phyloP scores from a whole-genome alignment of 2,797 vertebrate species.

The Echeneis naucrates region DNA sequence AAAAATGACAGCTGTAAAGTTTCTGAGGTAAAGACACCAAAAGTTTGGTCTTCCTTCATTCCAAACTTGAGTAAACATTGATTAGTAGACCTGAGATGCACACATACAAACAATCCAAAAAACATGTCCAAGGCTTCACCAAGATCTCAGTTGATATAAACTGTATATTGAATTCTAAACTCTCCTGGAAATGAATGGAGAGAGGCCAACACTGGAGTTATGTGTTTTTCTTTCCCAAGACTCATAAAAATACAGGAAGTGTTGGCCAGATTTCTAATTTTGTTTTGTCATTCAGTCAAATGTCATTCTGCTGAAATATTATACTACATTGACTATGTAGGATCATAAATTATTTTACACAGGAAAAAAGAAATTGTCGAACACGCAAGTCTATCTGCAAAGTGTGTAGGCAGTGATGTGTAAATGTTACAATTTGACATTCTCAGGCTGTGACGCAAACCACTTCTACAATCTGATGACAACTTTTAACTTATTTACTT shows the following conservation, averaged over 20 bases:
- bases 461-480: constrained; percentile 58
- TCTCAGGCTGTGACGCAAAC: constrained; percentile 56
- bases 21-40: neutral
- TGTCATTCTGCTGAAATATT: neutral
- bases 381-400: neutral
- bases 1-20: neutral
- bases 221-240: neutral
- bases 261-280: neutral
- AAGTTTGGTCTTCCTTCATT: neutral
- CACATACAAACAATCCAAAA: too few relatives aligned
- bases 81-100: too few relatives aligned
- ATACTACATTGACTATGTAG: neutral
- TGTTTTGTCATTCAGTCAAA: too few relatives aligned
- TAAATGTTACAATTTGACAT: constrained; percentile 55
- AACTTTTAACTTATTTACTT: constrained; percentile 31
- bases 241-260: neutral
- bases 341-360: too few relatives aligned
- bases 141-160: too few relatives aligned
- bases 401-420: neutral
- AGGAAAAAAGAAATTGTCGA: neutral
- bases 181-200: neutral
- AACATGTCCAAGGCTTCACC: too few relatives aligned
- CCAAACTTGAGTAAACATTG: neutral
- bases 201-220: constrained; percentile 1
- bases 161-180: constrained; percentile 1